A percentile compares a stretch with the other conserved stretches of the same genome.
phyloP scores from a whole-genome alignment of 2,113 vertebrate species.

The Lagopus muta region DNA sequence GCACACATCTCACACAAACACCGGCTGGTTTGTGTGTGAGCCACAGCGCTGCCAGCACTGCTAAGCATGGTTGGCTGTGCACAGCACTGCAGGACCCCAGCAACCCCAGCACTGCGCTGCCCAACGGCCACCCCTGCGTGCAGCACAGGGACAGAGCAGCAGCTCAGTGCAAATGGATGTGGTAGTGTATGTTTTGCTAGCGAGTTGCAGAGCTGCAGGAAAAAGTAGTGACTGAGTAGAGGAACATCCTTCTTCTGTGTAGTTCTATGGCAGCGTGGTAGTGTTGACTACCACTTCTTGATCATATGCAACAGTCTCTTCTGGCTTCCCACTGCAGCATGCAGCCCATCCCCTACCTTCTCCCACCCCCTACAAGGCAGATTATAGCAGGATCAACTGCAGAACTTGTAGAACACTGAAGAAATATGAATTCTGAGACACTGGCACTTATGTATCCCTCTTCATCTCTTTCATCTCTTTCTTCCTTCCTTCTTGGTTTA shows the following conservation, averaged over 20 bases:
- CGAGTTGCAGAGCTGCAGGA: not conserved
- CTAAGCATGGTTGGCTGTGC: no score
- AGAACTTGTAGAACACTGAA: no score
- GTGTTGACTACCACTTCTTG: not conserved
- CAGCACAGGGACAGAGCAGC: rapidly evolving
- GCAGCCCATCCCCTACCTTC: no score
- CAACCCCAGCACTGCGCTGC: not conserved
- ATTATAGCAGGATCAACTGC: no score
- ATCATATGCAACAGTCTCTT: rapidly evolving
- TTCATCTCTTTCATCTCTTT: no score
- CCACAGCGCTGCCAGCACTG: rapidly evolving
- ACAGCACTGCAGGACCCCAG: not conserved
- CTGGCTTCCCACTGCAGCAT: not conserved
- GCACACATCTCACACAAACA: not conserved
- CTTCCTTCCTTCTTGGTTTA: no score
- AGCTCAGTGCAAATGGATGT: no score
- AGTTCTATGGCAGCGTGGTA: not conserved
- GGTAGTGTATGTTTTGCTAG: rapidly evolving
- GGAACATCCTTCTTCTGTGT: not conserved
- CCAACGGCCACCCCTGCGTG: not conserved
- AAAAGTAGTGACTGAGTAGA: no score
- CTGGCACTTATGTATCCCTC: no score
- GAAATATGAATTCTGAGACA: no score
- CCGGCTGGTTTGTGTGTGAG: rapidly evolving
- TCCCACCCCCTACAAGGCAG: no score